These are phyloP conservation scores for Caerostris darwini DNA, from an alignment of 1,140 invertebrate species.

Conservation along the genomic window DNA sequence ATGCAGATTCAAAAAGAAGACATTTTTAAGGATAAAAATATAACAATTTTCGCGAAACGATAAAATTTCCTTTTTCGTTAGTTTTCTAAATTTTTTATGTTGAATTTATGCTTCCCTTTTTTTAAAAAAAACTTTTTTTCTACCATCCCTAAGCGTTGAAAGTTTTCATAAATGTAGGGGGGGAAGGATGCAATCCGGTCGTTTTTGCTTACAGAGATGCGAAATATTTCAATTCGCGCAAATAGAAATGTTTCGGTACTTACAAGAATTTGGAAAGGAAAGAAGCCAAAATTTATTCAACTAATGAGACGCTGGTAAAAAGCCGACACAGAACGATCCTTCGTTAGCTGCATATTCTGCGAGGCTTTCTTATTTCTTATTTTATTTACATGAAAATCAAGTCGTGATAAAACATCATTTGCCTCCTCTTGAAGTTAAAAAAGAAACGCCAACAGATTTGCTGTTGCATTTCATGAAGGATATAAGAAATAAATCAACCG, in stretches of 20 bases:
- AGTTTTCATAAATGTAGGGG: neutral
- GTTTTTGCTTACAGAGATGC: neutral
- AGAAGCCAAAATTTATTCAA: neutral
- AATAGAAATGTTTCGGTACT: neutral
- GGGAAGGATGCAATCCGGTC: neutral
- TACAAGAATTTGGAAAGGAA: neutral
- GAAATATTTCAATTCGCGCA: neutral
- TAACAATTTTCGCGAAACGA: neutral
- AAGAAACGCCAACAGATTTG: too few species aligned
- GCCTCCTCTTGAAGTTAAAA: too few species aligned
- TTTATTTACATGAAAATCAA: neutral
- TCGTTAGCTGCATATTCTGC: neutral
- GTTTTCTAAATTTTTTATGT: neutral
- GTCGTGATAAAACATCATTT: too few species aligned
- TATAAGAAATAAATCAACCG: too few species aligned
- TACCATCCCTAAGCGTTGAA: neutral
- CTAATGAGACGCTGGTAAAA: neutral
- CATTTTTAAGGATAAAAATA: neutral
- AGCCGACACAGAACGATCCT: neutral
- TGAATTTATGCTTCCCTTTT: neutral
- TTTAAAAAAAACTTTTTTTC: neutral
- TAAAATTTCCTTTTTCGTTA: neutral
- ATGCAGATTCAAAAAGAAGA: too few species aligned
- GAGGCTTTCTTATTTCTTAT: neutral
- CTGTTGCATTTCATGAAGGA: too few species aligned